A percentile compares a stretch with the other conserved stretches of the same genome.
Evolutionary conservation across 2,888 invertebrate species (phyloP).

Genomic region (Noctua comes): DNA sequence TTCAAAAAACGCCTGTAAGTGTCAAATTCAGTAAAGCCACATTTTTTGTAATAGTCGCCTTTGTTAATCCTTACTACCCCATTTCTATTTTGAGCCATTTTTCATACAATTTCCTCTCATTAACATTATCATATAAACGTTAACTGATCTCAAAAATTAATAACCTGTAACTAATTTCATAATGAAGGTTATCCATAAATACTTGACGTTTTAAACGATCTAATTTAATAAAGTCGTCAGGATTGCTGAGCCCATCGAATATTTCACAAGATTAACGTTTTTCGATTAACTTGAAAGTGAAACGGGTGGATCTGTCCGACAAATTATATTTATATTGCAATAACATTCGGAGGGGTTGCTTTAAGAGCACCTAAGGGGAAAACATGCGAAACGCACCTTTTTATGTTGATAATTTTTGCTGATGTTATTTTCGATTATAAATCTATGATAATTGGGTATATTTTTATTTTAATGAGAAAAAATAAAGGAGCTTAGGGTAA

Average conservation of each 20-base stretch:
- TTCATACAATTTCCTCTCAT: conserved; percentile 7
- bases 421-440: conserved; percentile 46
- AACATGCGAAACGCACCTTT: conserved; percentile 42
- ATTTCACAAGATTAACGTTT: conserved; percentile 66
- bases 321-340: conserved; percentile 65
- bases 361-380: conserved; percentile 40
- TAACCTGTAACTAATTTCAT: conserved; percentile 53
- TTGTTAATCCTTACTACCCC: neutral
- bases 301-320: conserved; percentile 43
- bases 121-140: conserved; percentile 6
- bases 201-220: conserved; percentile 49
- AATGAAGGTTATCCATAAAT: conserved; percentile 46
- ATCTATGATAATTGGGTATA: conserved; percentile 25
- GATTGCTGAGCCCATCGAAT: conserved; percentile 39
- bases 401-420: conserved; percentile 38
- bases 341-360: conserved; percentile 49
- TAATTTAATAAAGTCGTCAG: conserved; percentile 59
- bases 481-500: neutral
- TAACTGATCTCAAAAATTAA: conserved; percentile 42
- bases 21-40: neutral
- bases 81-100: neutral
- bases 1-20: neutral
- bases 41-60: neutral
- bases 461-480: conserved; percentile 3
- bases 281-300: conserved; percentile 60